Base-by-base conservation (phyloP, 2,113 vertebrate genomes). In the Engystomops pustulosus region DNA sequence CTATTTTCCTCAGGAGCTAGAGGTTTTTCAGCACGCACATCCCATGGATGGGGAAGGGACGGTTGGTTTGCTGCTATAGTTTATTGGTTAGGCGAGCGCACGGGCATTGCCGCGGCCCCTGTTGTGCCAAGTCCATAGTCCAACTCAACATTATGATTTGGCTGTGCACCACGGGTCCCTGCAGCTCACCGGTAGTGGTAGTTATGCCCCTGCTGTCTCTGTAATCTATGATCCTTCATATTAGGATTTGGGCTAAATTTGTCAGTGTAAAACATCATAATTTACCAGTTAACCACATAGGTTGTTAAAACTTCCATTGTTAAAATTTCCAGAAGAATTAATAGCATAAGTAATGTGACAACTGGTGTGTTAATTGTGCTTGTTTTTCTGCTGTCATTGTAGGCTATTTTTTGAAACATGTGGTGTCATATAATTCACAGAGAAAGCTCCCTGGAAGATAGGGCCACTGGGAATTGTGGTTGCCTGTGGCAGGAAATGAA, bases 341-440 rank as follows among this genome's bases (percentile, higher is more conserved):
- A 23, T 65, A 27, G 1, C 32, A 32, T 27, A 47, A 6, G 47
- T 65, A 34, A 5, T 23, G 27, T 65, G 38, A 49, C 55, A 65
- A 32, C 41, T 23, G 7, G 20, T 41, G 7, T 53, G 53, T 34
- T 47, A 60, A 32, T 60, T 75, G 17, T 36, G 20, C 53, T 69
- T 41, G 4, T 11, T 68, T 41, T 76, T 30, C n/a, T 77, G 45
- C 51, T 77, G 44, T 34, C 32, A 76, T 67, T 83, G 27, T 38
- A 76, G 47, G 41, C 23, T 72, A 8, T 72, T 34, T 27, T 7
- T 15, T 75, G 55, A 11, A 75, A 84, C 47, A 71, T 74, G 58
- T 77, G 45, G 80, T 23, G 12, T 67, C 60, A 49, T 84, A 6
- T 84, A 60, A 47, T 77, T 67, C 60, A 77, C 71, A 83, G 81